phyloP scores from a whole-genome alignment of 2,888 invertebrate genomes.

The Coenonympha arcania region DNA sequence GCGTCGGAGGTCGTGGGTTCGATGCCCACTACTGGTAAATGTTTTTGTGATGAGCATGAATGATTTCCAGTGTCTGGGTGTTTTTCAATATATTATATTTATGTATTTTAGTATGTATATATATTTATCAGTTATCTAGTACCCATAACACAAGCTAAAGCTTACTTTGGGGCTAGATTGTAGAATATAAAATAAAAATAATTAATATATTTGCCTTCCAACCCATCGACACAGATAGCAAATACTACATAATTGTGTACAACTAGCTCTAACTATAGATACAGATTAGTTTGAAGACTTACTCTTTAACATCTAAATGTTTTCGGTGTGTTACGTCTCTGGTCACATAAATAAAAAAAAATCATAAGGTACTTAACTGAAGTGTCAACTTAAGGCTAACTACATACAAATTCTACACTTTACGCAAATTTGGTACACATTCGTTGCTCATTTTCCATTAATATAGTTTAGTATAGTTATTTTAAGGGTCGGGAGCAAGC shows the following conservation, averaged over 20 bases:
- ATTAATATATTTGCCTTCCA: no score
- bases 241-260: not conserved
- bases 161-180: no score
- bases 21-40: no score
- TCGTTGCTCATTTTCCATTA: slow-evolving; percentile 60
- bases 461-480: slow-evolving; percentile 32
- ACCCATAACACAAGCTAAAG: no score
- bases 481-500: slow-evolving; percentile 31
- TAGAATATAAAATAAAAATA: no score
- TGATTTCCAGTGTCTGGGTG: no score
- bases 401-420: slow-evolving; percentile 60
- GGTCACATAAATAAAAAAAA: slow-evolving; percentile 22
- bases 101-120: no score
- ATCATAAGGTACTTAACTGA: slow-evolving; percentile 41
- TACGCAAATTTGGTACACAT: slow-evolving; percentile 71
- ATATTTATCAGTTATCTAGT: no score
- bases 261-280: not conserved
- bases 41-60: no score
- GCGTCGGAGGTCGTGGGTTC: no score
- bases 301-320: slow-evolving; percentile 7
- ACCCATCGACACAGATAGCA: not conserved
- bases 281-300: not conserved
- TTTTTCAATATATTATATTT: no score
- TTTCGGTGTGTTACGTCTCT: slow-evolving; percentile 11
- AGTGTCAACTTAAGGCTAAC: slow-evolving; percentile 57